Conservation (phyloP, 2,797 vertebrate species). For the Pseudomugil tenellus region DNA sequence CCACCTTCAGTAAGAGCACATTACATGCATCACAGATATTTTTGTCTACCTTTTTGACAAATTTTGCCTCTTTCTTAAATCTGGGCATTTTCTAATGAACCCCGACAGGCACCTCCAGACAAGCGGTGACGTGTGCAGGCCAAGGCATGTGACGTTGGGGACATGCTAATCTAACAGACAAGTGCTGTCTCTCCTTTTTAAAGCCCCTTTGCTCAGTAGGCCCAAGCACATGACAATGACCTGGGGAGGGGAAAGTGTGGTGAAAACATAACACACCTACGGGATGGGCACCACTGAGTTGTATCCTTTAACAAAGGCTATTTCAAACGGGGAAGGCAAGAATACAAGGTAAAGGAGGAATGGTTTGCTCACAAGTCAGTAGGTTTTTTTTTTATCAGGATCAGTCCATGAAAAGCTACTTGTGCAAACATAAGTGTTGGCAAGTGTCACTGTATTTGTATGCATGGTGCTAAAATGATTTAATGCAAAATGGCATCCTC, state of each 20-base stretch:
- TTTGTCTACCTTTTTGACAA: slow-evolving; percentile 64
- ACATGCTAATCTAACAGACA: slow-evolving; percentile 76
- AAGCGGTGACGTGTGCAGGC: slow-evolving; percentile 69
- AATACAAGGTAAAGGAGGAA: slow-evolving; percentile 15
- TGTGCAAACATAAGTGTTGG: slow-evolving; percentile 27
- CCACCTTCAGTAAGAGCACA: slow-evolving; percentile 26
- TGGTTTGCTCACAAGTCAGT: slow-evolving; percentile 1
- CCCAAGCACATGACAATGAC: slow-evolving; percentile 67
- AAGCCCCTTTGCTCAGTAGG: slow-evolving; percentile 53
- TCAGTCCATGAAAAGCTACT: slow-evolving; percentile 17
- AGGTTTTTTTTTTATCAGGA: slow-evolving; percentile 26
- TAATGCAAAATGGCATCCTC: slow-evolving; percentile 74
- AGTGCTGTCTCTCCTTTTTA: slow-evolving; percentile 76
- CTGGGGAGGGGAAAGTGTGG: slow-evolving; percentile 57
- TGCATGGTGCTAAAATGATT: slow-evolving; percentile 49
- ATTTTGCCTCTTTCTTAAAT: slow-evolving; percentile 46
- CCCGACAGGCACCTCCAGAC: slow-evolving; percentile 76
- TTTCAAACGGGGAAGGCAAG: slow-evolving; percentile 1
- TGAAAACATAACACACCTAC: slow-evolving; percentile 67
- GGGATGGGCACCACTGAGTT: slow-evolving; percentile 24
- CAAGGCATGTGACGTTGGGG: slow-evolving; percentile 66
- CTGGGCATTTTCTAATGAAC: slow-evolving; percentile 68
- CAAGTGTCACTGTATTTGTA: slow-evolving; percentile 38
- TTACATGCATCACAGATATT: slow-evolving; percentile 39
- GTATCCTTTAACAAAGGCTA: slow-evolving; percentile 15